Evolutionary conservation across 2,888 invertebrate genomes (phyloP), one percentile per base, ranked within the genome.

Genomic region (Chelonus formosanus): DNA sequence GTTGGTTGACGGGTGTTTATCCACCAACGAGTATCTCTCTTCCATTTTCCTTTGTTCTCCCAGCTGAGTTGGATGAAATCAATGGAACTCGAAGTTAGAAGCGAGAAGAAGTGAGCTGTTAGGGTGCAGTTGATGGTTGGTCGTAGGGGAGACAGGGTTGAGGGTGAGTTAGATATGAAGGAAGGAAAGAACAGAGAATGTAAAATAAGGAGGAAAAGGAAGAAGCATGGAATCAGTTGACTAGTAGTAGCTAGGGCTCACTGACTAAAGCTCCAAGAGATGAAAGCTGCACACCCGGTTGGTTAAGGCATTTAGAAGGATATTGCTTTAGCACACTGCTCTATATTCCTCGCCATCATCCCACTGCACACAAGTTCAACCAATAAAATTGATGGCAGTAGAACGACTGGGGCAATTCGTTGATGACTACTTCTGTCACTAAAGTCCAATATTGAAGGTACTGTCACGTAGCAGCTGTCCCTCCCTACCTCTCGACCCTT

Each of bases 271-370:
- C 70, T 58, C 65, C 54, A 63, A 70, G 67, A 70, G 70, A 68
- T 70, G 69, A 71, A 72, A 34, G 61, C 57, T 60, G 69, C 72
- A 67, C 61, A 62, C 43, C 67, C 53, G 65, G 69, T 68, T 69
- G 71, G 73, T 65, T 71, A 67, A 69, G 67, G 68, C 71, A 70
- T 52, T 52, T 71, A 72, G 75, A 72, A 78, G 80, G 78, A 77
- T 79, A 78, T 76, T 77, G 75, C 73, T 79, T 74, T 78, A 78
- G 79, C 80, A 80, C 78, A 81, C 76, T 81, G 80, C 78, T 81
- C 81, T 74, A 81, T 76, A 81, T 81, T 79, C 80, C 74, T 54
- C 65, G 69, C 10, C 44, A 10, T 40, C 10, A 64, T 45, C 70
- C 67, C 73, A 73, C 47, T 34, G 47, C 58, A 31, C 34, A 7